Conservation (phyloP, 2,888 invertebrate species). For the Sinopyrophorus schimmeli region DNA sequence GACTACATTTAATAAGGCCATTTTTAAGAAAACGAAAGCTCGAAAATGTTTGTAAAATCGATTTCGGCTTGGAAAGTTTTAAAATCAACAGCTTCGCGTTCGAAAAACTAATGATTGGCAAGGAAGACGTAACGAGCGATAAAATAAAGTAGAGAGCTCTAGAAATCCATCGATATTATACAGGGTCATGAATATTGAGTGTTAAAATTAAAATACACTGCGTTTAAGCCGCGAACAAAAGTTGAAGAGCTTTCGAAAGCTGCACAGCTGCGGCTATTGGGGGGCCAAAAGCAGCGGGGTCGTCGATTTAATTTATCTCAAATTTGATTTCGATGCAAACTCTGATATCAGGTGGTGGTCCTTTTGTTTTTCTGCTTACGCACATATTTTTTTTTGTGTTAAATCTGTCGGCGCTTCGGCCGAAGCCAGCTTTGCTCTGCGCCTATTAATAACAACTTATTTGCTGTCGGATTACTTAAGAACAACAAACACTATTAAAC, state of each 20-base stretch:
- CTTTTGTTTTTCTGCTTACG: conserved; percentile 35
- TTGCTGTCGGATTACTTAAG: too few relatives aligned
- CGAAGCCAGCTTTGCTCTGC: too few relatives aligned
- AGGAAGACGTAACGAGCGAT: conserved; percentile 15
- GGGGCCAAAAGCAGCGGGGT: conserved; percentile 34
- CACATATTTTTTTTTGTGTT: too few relatives aligned
- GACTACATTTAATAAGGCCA: too few relatives aligned
- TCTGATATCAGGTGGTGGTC: conserved; percentile 40
- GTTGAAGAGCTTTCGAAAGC: conserved; percentile 43
- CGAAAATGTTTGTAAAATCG: too few relatives aligned
- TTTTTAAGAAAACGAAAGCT: too few relatives aligned
- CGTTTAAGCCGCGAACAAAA: conserved; percentile 46
- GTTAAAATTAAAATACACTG: conserved; percentile 54
- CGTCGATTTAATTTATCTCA: conserved; percentile 42
- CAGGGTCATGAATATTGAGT: conserved; percentile 55
- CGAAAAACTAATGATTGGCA: conserved; percentile 1
- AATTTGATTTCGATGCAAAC: conserved; percentile 39
- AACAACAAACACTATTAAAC: conserved; percentile 31
- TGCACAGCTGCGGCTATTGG: conserved; percentile 46
- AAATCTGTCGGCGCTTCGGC: too few relatives aligned
- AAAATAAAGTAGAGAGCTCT: conserved; percentile 38
- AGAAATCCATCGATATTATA: conserved; percentile 52
- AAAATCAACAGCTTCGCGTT: too few relatives aligned
- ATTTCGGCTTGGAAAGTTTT: too few relatives aligned
- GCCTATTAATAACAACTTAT: too few relatives aligned